Conservation (phyloP, 2,797 vertebrate species). For the Diglossa cyanea region DNA sequence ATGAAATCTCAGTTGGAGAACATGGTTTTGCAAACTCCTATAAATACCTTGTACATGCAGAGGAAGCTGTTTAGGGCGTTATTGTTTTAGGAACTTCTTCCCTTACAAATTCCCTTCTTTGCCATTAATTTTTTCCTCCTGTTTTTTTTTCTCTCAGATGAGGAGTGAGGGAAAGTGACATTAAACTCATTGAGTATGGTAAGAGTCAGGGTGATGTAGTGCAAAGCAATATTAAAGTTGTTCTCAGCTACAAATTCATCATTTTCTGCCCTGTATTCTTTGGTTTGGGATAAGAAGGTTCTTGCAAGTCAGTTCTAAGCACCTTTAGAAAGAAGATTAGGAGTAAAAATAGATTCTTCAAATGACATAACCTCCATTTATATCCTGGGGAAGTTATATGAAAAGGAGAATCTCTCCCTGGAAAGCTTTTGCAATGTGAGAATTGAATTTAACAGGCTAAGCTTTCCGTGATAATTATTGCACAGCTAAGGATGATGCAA, state of each 20-base stretch:
- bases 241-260: background rate
- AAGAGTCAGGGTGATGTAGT: background rate
- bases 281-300: background rate
- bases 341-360: slow-evolving; percentile 11
- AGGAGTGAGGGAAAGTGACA: background rate
- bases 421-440: slow-evolving; percentile 16
- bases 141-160: background rate
- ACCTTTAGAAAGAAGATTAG: background rate
- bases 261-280: background rate
- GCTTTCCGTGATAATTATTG: slow-evolving; percentile 19
- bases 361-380: background rate
- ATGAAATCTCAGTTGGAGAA: background rate
- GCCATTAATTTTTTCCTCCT: background rate
- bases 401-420: slow-evolving; percentile 6
- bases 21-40: background rate
- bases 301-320: background rate
- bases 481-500: slow-evolving; percentile 50
- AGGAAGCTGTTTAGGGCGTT: background rate
- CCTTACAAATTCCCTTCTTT: background rate
- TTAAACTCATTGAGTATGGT: background rate
- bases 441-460: slow-evolving; percentile 46
- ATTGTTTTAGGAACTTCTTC: background rate
- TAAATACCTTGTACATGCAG: background rate
- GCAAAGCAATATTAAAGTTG: background rate
- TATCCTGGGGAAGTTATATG: background rate